Conservation (phyloP, 2,113 vertebrate species). For the Silurus glanis region DNA sequence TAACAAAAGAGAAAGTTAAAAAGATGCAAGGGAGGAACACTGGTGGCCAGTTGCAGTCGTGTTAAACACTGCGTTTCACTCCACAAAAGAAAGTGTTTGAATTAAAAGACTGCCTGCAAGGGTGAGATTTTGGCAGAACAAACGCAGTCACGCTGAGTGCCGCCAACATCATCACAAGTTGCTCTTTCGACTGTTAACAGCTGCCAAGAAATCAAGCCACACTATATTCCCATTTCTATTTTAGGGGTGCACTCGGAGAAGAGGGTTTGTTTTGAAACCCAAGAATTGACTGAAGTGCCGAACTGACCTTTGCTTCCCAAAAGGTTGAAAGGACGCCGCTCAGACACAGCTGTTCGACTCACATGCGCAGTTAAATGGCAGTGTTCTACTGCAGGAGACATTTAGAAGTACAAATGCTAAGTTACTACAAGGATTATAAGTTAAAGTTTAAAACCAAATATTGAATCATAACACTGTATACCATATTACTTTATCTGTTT, state of each 20-base stretch:
- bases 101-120: slow-evolving; percentile 13
- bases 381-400: slow-evolving; percentile 9
- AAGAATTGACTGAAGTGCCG: slow-evolving; percentile 50
- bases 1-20: slow-evolving; percentile 33
- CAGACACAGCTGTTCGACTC: slow-evolving; percentile 62
- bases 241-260: slow-evolving; percentile 32
- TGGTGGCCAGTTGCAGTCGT: not conserved
- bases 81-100: slow-evolving; percentile 22
- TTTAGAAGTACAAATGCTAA: slow-evolving; percentile 14
- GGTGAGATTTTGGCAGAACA: slow-evolving; percentile 6
- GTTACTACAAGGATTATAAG: not conserved
- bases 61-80: not conserved
- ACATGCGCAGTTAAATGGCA: not conserved
- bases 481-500: not conserved
- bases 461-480: not conserved
- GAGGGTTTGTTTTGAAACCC: slow-evolving; percentile 72
- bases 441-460: not conserved
- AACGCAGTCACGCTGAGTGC: slow-evolving; percentile 11
- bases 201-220: slow-evolving; percentile 39
- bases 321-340: slow-evolving; percentile 58
- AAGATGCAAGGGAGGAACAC: slow-evolving; percentile 40
- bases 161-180: slow-evolving; percentile 14
- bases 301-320: slow-evolving; percentile 65
- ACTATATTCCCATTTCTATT: slow-evolving; percentile 50
- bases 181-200: slow-evolving; percentile 11